These are phyloP conservation scores for Dynastes hyllus DNA, from an alignment of 2,888 invertebrate genomes.

Conservation along the genomic window DNA sequence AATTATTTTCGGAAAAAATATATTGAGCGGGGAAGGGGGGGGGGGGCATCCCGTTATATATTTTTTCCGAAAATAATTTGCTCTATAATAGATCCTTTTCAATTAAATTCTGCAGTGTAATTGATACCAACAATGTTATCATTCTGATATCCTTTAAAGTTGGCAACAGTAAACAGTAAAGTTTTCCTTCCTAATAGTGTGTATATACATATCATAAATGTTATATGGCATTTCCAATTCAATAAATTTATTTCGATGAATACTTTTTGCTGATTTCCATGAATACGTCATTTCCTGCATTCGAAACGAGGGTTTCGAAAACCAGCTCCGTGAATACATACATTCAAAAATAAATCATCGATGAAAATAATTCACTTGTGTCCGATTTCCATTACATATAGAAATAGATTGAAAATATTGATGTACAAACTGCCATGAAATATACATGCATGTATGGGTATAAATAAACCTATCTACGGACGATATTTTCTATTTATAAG, in stretches of 20 bases:
- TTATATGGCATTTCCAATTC: background rate
- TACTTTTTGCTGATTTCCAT: conserved; percentile 15
- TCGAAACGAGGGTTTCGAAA: conserved; percentile 12
- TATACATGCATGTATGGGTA: background rate
- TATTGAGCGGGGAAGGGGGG: too few species aligned
- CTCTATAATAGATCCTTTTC: too few species aligned
- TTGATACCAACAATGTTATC: too few species aligned
- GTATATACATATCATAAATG: too few species aligned
- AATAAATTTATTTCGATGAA: background rate
- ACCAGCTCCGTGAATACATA: background rate
- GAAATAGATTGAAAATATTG: conserved; percentile 19
- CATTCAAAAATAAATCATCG: conserved; percentile 17
- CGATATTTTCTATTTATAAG: background rate
- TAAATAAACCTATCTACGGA: background rate
- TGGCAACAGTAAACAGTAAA: too few species aligned
- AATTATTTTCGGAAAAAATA: too few species aligned
- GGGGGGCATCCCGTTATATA: too few species aligned
- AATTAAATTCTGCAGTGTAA: too few species aligned
- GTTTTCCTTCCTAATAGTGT: too few species aligned
- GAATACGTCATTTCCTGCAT: conserved; percentile 39
- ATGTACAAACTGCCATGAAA: background rate
- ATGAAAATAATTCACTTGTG: conserved; percentile 38
- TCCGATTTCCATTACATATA: conserved; percentile 25
- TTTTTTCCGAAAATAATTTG: too few species aligned
- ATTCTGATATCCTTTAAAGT: too few species aligned